Percentiles rank a stretch among this genome's conserved stretches.
Conservation (phyloP, 2,113 vertebrate genomes). For the Platichthys flesus region DNA sequence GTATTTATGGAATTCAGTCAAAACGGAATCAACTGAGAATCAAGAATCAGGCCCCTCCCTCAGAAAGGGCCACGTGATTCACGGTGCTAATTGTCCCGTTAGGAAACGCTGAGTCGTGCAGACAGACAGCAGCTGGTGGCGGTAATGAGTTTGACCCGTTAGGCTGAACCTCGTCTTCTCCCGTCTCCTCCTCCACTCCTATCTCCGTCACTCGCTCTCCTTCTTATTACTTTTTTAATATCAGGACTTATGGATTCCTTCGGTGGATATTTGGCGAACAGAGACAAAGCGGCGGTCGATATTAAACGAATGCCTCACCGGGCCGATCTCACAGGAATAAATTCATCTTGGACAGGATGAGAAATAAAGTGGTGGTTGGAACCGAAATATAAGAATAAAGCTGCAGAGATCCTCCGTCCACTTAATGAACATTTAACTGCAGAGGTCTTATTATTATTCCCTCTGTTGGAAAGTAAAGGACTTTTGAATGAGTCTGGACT, state of each 20-base stretch:
- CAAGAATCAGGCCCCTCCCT: not conserved
- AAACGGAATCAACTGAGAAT: too few relatives aligned
- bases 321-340: constrained; percentile 55
- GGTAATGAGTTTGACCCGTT: constrained; percentile 62
- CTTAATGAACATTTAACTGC: constrained; percentile 12
- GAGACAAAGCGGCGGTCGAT: constrained; percentile 65
- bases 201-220: constrained; percentile 14
- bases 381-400: constrained; percentile 15
- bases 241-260: constrained; percentile 65
- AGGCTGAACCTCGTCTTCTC: constrained; percentile 44
- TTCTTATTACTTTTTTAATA: constrained; percentile 75
- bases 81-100: constrained; percentile 9
- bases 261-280: constrained; percentile 51
- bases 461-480: too few relatives aligned
- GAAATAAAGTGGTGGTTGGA: constrained; percentile 44
- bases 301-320: constrained; percentile 63
- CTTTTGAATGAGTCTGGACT: too few relatives aligned
- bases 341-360: constrained; percentile 50
- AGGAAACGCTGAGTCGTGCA: constrained; percentile 4
- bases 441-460: not conserved
- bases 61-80: not conserved
- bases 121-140: constrained; percentile 48
- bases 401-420: constrained; percentile 4
- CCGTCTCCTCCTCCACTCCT: constrained; percentile 33
- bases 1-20: too few relatives aligned